Evolutionary conservation across 2,797 vertebrate species (phyloP).

Genomic region (Sardinella longiceps): DNA sequence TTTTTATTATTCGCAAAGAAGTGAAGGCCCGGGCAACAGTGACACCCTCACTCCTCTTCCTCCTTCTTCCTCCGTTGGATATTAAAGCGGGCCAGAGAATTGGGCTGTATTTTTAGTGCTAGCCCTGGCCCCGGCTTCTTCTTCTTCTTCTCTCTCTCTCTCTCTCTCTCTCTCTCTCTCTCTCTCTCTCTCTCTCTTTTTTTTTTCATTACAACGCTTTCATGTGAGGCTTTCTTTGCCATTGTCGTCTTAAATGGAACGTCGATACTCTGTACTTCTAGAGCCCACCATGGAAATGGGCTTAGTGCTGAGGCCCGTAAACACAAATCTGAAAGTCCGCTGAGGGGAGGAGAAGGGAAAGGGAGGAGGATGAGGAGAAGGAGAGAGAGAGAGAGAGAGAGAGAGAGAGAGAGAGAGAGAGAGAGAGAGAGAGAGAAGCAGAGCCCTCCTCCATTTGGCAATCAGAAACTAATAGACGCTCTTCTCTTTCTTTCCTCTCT

Average conservation of each 20-base stretch:
- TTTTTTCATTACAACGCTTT: slow-evolving; percentile 58
- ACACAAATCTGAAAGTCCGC: slow-evolving; percentile 70
- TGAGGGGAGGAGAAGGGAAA: slow-evolving; percentile 53
- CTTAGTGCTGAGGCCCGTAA: slow-evolving; percentile 71
- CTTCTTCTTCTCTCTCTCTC: too few species aligned
- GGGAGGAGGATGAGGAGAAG: slow-evolving; percentile 6
- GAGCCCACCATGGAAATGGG: slow-evolving; percentile 73
- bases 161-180: too few species aligned
- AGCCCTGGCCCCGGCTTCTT: slow-evolving; percentile 44
- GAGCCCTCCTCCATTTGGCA: slow-evolving; percentile 53
- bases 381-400: slow-evolving; percentile 18
- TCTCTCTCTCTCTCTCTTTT: too few species aligned
- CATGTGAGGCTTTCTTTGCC: slow-evolving; percentile 63
- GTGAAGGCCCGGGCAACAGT: slow-evolving; percentile 61
- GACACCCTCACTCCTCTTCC: slow-evolving; percentile 47
- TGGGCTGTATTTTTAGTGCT: slow-evolving; percentile 66
- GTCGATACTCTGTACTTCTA: slow-evolving; percentile 69
- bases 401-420: not conserved
- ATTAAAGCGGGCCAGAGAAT: slow-evolving; percentile 68
- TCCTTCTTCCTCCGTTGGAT: slow-evolving; percentile 61
- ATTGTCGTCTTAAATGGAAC: slow-evolving; percentile 72
- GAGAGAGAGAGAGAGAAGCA: slow-evolving; percentile 14
- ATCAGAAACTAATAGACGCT: slow-evolving; percentile 71
- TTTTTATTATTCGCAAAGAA: slow-evolving; percentile 61
- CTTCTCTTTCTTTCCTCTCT: slow-evolving; percentile 53